These are phyloP conservation scores for Drosophila repleta DNA, from an alignment of 1,140 invertebrate genomes.

Conservation along the genomic window DNA sequence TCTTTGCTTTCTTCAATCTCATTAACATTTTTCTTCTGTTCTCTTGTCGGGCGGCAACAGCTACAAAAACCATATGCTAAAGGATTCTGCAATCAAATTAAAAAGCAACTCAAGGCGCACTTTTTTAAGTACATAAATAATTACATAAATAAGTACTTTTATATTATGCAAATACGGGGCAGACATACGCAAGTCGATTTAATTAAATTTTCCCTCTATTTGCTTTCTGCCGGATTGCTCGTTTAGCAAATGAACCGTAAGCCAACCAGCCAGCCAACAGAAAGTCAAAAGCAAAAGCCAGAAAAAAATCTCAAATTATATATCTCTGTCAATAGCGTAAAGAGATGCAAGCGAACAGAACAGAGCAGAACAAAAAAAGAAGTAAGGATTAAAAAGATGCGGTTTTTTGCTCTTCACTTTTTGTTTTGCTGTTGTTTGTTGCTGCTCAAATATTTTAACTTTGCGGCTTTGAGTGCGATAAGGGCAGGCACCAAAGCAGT, in stretches of 20 bases:
- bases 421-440: constrained; percentile 11
- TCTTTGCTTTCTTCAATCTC: constrained; percentile 20
- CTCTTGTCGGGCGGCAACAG: background rate
- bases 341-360: constrained; percentile 1
- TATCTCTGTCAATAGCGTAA: constrained; percentile 41
- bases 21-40: constrained; percentile 52
- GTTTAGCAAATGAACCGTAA: constrained; percentile 57
- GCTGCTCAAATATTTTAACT: constrained; percentile 1
- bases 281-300: constrained; percentile 27
- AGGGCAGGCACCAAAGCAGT: background rate
- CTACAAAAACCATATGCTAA: constrained; percentile 49
- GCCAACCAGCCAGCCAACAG: background rate
- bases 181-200: constrained; percentile 59
- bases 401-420: constrained; percentile 15
- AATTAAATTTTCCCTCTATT: constrained; percentile 61
- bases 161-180: constrained; percentile 26
- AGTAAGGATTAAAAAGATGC: constrained; percentile 32
- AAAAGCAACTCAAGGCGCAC: constrained; percentile 30
- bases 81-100: constrained; percentile 51
- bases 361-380: no score
- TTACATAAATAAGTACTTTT: constrained; percentile 31
- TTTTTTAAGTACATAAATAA: constrained; percentile 39
- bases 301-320: constrained; percentile 32
- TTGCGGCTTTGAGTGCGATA: constrained; percentile 9
- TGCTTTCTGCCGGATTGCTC: constrained; percentile 22